Base-by-base conservation (phyloP, 2,797 vertebrate species). In the Rallus crepitans region DNA sequence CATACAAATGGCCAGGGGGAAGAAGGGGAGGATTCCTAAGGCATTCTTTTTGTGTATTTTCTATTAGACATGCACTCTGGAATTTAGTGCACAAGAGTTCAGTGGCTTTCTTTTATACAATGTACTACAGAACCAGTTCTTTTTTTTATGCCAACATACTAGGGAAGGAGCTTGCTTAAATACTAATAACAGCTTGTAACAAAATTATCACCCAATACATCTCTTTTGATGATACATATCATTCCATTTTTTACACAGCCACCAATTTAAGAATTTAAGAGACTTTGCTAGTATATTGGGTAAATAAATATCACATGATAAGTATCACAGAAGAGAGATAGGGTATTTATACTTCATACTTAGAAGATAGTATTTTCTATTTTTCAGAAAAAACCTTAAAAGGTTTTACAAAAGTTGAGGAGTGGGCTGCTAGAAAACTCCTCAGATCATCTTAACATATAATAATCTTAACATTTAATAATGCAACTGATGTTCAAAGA, bases 1-100 rank as follows among this genome's bases (percentile, higher is more conserved):
- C 5, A 66, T 6, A 50, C 25, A 37, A 56, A 40, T 2, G 24
- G 2, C 28, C 3, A 5, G 10, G 2, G 11, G 3, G 4, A 13
- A 6, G 7, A 12, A 42, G 11, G 80, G 14, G 10, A 47, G 15
- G 45, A 48, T 39, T 59, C 14, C 25, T 21, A 78, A 20, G 6
- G 9, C 33, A 31, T 39, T 52, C 6, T 57, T 57, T 71, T 59
- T 35, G 25, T 12, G 0, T 69, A 13, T 42, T 82, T 37, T 35
- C 21, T 60, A 12, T 60, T 31, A 83, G 39, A 68, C 15, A 24
- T 1, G 1, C 59, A 33, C 56, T 79, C 37, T 77, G 59, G 52
- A 77, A 31, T 56, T 65, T 5, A 73, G 20, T 3, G 8, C 11
- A 76, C 23, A 37, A 2, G 28, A 63, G 8, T 16, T 89, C 59